Percentiles rank a stretch among this genome's conserved stretches.
phyloP scores from a whole-genome alignment of 2,113 vertebrate genomes.

The Taurulus bubalis region DNA sequence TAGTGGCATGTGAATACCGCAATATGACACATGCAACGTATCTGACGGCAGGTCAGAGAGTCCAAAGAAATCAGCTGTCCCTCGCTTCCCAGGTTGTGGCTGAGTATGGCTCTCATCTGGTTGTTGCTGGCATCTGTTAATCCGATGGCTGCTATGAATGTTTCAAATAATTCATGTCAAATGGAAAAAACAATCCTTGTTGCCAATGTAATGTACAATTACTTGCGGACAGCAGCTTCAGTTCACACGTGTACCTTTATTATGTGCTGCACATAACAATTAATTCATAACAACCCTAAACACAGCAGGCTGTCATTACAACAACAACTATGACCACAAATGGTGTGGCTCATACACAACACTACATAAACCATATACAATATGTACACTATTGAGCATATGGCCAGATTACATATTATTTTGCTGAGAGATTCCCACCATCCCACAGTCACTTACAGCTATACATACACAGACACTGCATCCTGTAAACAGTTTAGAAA shows the following conservation, averaged over 20 bases:
- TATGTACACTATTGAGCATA: neutral
- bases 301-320: neutral
- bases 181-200: neutral
- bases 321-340: no score
- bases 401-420: neutral
- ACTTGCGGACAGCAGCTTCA: neutral
- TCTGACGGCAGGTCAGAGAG: no score
- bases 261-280: no score
- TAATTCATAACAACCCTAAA: neutral
- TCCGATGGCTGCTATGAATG: no score
- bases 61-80: no score
- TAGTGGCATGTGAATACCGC: neutral
- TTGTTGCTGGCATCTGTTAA: no score
- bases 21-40: neutral
- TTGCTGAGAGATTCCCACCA: neutral
- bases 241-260: no score
- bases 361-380: neutral
- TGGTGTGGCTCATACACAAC: neutral
- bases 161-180: no score
- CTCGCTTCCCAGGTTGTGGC: no score
- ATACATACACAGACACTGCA: neutral
- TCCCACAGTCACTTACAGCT: neutral
- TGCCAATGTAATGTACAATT: neutral
- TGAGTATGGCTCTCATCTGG: no score
- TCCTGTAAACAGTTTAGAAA: neutral